phyloP scores from a whole-genome alignment of 2,113 vertebrate species.

The Nestor notabilis region DNA sequence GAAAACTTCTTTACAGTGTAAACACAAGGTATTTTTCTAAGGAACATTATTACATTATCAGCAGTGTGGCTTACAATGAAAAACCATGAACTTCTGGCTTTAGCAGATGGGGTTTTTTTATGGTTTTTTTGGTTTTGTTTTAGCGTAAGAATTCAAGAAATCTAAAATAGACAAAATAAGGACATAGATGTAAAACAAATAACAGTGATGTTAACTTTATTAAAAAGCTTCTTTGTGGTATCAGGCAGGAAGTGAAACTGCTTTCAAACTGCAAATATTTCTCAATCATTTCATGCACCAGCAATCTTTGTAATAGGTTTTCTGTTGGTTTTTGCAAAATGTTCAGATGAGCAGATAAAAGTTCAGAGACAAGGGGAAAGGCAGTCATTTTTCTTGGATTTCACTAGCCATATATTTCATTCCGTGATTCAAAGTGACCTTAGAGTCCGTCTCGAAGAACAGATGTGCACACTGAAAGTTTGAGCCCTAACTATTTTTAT shows the following conservation, averaged over 20 bases:
- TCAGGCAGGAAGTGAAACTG: constrained; percentile 79
- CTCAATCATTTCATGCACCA: constrained; percentile 77
- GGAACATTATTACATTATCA: constrained; percentile 10
- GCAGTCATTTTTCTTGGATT: constrained; percentile 18
- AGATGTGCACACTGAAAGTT: constrained; percentile 9
- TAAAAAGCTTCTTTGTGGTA: constrained; percentile 78
- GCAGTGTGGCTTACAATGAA: background rate
- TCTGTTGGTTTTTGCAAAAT: constrained; percentile 62
- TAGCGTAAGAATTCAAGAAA: background rate
- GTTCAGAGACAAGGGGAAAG: background rate
- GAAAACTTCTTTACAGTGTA: constrained; percentile 3
- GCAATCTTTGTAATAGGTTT: constrained; percentile 69
- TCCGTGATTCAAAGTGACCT: background rate
- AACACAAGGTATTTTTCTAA: background rate
- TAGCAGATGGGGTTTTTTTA: background rate
- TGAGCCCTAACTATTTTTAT: background rate
- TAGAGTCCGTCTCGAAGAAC: background rate
- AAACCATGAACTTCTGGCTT: background rate
- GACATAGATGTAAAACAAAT: constrained; percentile 11
- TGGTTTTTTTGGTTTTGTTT: background rate
- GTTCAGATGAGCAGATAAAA: constrained; percentile 55
- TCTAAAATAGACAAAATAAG: constrained; percentile 27
- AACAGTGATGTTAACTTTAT: constrained; percentile 68
- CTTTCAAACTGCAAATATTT: constrained; percentile 80
- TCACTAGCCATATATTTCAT: background rate